These are phyloP conservation scores for Notolepis coatsorum DNA, from an alignment of 2,797 vertebrate species.

Conservation along the genomic window DNA sequence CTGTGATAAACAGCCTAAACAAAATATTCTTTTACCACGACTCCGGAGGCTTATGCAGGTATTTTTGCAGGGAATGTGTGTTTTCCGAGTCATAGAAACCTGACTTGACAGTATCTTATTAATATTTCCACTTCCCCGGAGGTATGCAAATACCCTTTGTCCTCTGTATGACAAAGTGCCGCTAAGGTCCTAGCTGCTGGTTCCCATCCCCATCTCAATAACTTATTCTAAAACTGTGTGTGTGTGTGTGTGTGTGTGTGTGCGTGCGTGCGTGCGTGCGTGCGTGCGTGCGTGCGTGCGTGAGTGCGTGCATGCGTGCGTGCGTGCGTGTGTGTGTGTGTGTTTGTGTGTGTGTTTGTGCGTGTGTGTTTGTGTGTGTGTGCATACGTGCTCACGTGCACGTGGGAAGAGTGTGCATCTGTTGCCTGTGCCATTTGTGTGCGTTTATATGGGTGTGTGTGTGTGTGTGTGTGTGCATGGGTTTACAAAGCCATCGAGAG, in stretches of 20 bases:
- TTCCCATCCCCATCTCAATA: slow-evolving; percentile 55
- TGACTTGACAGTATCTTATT: slow-evolving; percentile 65
- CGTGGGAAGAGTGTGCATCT: no score
- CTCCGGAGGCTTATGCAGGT: slow-evolving; percentile 30
- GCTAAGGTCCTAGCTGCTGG: slow-evolving; percentile 48
- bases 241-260: background rate
- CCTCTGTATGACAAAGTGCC: slow-evolving; percentile 64
- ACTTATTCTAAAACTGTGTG: slow-evolving; percentile 47
- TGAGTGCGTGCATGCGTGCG: background rate
- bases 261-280: background rate
- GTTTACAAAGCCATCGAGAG: background rate
- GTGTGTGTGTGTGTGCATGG: slow-evolving; percentile 1
- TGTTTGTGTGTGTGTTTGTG: no score
- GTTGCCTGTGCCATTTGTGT: background rate
- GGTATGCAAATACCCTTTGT: slow-evolving; percentile 68
- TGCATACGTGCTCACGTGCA: slow-evolving; percentile 11
- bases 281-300: background rate
- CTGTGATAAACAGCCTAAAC: background rate
- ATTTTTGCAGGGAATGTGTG: slow-evolving; percentile 46
- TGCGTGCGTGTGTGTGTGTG: background rate
- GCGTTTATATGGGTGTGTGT: background rate
- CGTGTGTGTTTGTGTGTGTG: background rate
- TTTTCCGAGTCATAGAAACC: slow-evolving; percentile 65
- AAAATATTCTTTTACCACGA: slow-evolving; percentile 6
- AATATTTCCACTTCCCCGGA: slow-evolving; percentile 65